Base-by-base conservation (phyloP, 2,113 vertebrate species). In the Lamprotornis superbus region DNA sequence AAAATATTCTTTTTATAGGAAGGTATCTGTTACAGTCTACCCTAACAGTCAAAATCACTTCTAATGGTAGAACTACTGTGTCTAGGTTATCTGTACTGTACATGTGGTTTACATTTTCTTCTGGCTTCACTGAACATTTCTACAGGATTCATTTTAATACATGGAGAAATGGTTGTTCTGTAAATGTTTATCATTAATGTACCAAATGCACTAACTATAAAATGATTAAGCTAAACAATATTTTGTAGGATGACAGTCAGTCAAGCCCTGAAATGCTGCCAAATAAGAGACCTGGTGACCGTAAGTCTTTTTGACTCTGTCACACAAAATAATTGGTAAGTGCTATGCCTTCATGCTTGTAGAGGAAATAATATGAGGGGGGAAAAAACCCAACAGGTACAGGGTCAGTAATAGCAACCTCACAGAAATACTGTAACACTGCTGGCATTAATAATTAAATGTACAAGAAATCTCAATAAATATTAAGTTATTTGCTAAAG, bases 391-490 rank as follows among this genome's bases (percentile, higher is more conserved):
- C 94, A 97, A 97, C 95, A 96, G 90, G 93, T 97, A 96, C 64
- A 95, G 67, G 90, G 95, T 96, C 96, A 98, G 81, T 82, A 84
- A 65, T 9, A 97, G 87, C 82, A 97, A 96, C 94, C 90, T 94
- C 94, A 87, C 20, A 95, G 89, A 96, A 96, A 96, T 92, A 95
- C 63, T 90, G 40, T 83, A 94, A 96, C 75, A 91, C 46, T 93
- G 63, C 52, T 88, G 68, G 28, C 95, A 97, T 97, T 89, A 98
- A 90, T 95, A 95, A 93, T 94, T 97, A 96, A 97, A 70, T 53
- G 60, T 57, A 97, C 96, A 95, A 91, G 95, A 94, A 97, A 94
- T 86, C 64, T 95, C 95, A 96, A 93, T 88, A 94, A 97, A 94
- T 84, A 97, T 84, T 94, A 97, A 95, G 96, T 90, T 95, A 92